These are phyloP conservation scores for Onychomys torridus DNA, from an alignment of 2,797 vertebrate species.

Conservation along the genomic window DNA sequence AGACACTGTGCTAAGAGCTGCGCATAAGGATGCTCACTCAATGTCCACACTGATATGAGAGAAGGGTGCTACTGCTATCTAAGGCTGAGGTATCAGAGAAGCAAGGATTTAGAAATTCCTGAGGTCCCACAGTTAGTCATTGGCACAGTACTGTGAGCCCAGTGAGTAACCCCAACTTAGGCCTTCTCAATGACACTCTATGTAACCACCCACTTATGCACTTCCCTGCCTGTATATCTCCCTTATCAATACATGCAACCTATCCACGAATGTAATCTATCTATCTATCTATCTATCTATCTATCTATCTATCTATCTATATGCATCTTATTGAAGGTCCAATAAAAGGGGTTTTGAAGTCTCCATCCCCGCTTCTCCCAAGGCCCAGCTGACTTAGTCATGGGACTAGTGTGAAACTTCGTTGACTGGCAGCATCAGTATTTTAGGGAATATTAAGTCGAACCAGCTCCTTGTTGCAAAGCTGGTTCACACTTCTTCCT, in stretches of 20 bases:
- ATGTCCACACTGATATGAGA: background rate
- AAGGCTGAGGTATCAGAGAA: background rate
- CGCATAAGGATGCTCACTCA: background rate
- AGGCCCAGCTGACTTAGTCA: background rate
- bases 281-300: too few relatives aligned
- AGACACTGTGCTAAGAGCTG: background rate
- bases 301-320: too few relatives aligned
- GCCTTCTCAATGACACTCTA: background rate
- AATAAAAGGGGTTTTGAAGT: background rate
- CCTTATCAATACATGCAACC: background rate
- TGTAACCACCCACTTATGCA: fast-evolving
- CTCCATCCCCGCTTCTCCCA: background rate
- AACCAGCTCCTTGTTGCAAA: constrained; percentile 23
- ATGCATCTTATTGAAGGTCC: background rate
- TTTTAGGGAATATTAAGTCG: background rate
- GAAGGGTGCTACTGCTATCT: background rate
- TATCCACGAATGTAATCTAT: background rate
- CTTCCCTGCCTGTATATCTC: background rate
- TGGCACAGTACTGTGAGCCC: background rate
- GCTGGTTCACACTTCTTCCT: background rate
- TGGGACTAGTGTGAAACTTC: background rate
- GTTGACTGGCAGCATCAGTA: background rate
- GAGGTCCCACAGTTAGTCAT: background rate
- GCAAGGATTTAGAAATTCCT: background rate
- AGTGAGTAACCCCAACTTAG: background rate